These are phyloP conservation scores for Drosophila kokeensis DNA, from an alignment of 2,888 invertebrate genomes.

Conservation along the genomic window DNA sequence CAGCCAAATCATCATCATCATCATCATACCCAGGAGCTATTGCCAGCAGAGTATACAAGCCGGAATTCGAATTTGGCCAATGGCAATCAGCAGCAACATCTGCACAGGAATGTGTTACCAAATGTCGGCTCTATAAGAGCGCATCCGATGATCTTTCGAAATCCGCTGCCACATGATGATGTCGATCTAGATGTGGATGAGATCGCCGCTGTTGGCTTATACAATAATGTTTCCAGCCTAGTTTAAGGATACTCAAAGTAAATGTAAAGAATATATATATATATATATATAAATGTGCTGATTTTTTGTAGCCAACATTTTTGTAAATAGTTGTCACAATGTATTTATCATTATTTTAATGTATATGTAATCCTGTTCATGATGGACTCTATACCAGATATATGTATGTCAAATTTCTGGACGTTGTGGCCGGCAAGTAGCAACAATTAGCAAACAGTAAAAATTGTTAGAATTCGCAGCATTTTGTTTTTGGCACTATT, in stretches of 20 bases:
- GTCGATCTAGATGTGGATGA: constrained; percentile 56
- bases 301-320: constrained; percentile 37
- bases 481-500: constrained; percentile 53
- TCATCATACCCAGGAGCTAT: constrained; percentile 16
- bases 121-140: constrained; percentile 14
- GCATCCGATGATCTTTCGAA: constrained; percentile 21
- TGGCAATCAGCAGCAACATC: constrained; percentile 24
- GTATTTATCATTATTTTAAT: constrained; percentile 56
- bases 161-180: constrained; percentile 35
- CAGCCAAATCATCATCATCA: constrained; percentile 26
- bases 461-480: constrained; percentile 38
- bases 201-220: constrained; percentile 56
- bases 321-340: constrained; percentile 64
- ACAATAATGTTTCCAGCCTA: constrained; percentile 70
- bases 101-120: constrained; percentile 7
- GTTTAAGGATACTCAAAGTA: constrained; percentile 37
- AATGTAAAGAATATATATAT: constrained; percentile 25
- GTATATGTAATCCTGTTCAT: constrained; percentile 39
- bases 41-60: constrained; percentile 14
- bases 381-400: constrained; percentile 28
- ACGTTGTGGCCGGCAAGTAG: constrained; percentile 24
- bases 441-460: constrained; percentile 25
- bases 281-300: constrained; percentile 23
- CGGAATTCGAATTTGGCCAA: constrained; percentile 24
- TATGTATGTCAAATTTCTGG: constrained; percentile 19